phyloP scores from a whole-genome alignment of 1,140 invertebrate species.

The Steinernema feltiae region DNA sequence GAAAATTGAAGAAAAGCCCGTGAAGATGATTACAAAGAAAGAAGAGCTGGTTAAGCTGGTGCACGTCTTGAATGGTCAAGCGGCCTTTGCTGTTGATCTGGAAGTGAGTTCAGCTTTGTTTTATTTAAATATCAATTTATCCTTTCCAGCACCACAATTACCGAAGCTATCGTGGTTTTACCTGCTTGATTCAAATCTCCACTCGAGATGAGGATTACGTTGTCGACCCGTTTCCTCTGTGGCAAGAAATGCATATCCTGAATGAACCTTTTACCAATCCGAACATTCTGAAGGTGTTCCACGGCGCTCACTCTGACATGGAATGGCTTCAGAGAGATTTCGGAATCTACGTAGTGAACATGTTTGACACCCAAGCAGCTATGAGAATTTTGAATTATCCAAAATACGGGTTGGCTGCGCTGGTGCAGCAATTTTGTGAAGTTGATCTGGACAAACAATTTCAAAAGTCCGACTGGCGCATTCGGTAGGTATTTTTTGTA shows the following conservation, averaged over 20 bases:
- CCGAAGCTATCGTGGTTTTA: conserved; percentile 65
- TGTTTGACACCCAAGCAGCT: conserved; percentile 85
- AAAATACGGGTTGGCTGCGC: conserved; percentile 70
- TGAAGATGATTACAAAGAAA: not conserved
- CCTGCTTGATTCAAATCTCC: conserved; percentile 90
- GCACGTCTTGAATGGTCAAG: conserved; percentile 65
- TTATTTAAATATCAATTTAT: not conserved
- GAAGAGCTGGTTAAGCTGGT: conserved; percentile 65
- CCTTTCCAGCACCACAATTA: conserved; percentile 38
- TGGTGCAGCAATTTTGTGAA: conserved; percentile 74
- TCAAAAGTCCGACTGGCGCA: conserved; percentile 92
- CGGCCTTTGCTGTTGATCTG: conserved; percentile 77
- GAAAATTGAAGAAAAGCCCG: not conserved
- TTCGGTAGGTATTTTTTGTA: conserved; percentile 19
- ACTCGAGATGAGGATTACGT: conserved; percentile 79
- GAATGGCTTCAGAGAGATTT: conserved; percentile 91
- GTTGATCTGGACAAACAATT: conserved; percentile 78
- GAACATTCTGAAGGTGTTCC: conserved; percentile 74
- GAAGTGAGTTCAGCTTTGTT: conserved; percentile 62
- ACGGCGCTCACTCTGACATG: conserved; percentile 82
- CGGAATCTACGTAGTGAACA: conserved; percentile 88
- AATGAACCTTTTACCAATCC: conserved; percentile 89
- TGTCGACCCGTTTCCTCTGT: conserved; percentile 76
- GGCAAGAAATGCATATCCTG: conserved; percentile 74
- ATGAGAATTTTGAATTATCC: conserved; percentile 67